Conservation (phyloP, 2,797 vertebrate species). For the Characodon lateralis region DNA sequence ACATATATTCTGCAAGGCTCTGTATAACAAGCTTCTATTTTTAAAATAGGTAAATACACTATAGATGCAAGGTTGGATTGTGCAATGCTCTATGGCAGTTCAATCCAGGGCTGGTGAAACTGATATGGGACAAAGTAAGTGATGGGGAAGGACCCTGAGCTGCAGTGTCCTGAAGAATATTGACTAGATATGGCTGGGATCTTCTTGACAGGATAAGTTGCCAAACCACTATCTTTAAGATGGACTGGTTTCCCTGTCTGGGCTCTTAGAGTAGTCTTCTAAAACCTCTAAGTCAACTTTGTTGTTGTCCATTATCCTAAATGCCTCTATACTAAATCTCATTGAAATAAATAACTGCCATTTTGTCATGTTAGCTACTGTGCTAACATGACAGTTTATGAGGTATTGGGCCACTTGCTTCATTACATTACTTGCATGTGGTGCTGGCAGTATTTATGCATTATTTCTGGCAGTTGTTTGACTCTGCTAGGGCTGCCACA, state of each 20-base stretch:
- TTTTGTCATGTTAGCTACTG: no score
- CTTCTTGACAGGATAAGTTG: background rate
- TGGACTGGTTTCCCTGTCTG: background rate
- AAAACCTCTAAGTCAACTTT: no score
- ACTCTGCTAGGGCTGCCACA: no score
- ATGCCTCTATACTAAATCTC: no score
- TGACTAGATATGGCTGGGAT: background rate
- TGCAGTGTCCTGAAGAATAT: background rate
- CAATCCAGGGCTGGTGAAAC: background rate
- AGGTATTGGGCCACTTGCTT: no score
- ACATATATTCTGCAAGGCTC: background rate
- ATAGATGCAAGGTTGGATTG: background rate
- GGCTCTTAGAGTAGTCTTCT: background rate
- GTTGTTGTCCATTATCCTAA: no score
- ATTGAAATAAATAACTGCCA: no score
- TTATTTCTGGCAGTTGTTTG: no score
- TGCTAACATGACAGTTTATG: no score
- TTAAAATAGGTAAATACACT: background rate
- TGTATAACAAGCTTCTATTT: background rate
- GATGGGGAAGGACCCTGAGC: background rate
- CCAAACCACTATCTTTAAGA: background rate
- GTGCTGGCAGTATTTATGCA: no score
- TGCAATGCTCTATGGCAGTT: background rate
- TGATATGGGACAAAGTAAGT: background rate
- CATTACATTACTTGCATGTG: no score